These are phyloP conservation scores for Amphiprion ocellaris DNA, from an alignment of 2,113 vertebrate genomes.

Conservation along the genomic window DNA sequence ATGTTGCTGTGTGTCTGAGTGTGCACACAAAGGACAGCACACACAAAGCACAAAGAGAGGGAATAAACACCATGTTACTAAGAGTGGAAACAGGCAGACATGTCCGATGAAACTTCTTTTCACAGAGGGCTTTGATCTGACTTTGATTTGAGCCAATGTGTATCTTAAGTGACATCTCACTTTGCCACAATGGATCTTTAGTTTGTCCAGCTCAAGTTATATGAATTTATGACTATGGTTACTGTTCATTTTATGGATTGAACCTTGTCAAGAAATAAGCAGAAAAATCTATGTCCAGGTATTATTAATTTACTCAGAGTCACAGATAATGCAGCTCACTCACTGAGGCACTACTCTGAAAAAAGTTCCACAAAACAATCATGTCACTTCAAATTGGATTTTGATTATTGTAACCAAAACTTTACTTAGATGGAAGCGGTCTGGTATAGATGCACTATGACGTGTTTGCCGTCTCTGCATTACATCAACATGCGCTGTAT, in stretches of 20 bases:
- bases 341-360: not conserved
- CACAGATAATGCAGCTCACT: not conserved
- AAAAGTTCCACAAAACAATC: not conserved
- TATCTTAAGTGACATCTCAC: constrained; percentile 71
- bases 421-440: not conserved
- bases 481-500: not conserved
- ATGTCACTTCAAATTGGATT: not conserved
- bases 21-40: constrained; percentile 55
- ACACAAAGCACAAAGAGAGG: constrained; percentile 69
- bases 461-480: not conserved
- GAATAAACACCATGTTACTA: constrained; percentile 77
- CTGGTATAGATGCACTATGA: too few relatives aligned
- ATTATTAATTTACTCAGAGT: not conserved
- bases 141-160: constrained; percentile 67
- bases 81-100: constrained; percentile 78
- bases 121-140: constrained; percentile 74
- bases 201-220: constrained; percentile 14
- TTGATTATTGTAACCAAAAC: not conserved
- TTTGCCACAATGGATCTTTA: constrained; percentile 42
- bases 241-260: constrained; percentile 17
- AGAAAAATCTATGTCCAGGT: not conserved
- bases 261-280: constrained; percentile 21
- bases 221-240: constrained; percentile 24
- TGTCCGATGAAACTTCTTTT: constrained; percentile 71
- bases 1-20: constrained; percentile 65